Base-by-base conservation (phyloP, 2,888 invertebrate genomes). In the Kryphioiulus occultus region DNA sequence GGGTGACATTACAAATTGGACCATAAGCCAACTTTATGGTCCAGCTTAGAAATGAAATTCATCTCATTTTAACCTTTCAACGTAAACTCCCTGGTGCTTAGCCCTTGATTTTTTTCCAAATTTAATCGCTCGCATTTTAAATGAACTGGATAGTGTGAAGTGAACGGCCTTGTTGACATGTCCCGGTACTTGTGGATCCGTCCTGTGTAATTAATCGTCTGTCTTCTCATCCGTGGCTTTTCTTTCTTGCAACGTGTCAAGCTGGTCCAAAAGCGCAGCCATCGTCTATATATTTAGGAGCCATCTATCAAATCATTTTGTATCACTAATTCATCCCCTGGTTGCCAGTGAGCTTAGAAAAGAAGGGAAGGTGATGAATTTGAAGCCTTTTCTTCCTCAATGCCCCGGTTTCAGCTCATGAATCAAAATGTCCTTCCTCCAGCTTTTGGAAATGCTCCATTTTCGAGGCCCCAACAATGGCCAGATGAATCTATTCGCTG, bases 181-280 rank as follows among this genome's bases (percentile, higher is more conserved):
- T 68, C 68, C 68, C 68, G 68, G 68, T 68, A 68, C 68, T 68
- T 68, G 68, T 68, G 68, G 68, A 68, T 68, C 68, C 68, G 68
- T 68, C 68, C 68, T 68, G 7, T 68, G 68, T 68, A 68, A 68
- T 68, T 68, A 68, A 68, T 68, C 68, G 68, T 68, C 68, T 68
- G 68, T 68, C 68, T 68, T 68, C 68, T 68, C 68, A 68, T 68
- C 68, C 68, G 26, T 68, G 68, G 68, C 68, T 68, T 68, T 68
- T 68, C 68, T 68, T 68, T 68, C 68, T 68, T 68, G 68, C 68
- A 68, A 68, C 26, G 68, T 68, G 68, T 68, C 68, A 68, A 26
- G 68, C 68, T 68, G 10, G 68, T 12, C 68, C 68, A 68, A 68
- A 68, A 68, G 68, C 68, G 26, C 68, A 68, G 68, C 68, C 68